Evolutionary conservation across 2,797 vertebrate genomes (phyloP).

Genomic region (Hippocampus kuda): DNA sequence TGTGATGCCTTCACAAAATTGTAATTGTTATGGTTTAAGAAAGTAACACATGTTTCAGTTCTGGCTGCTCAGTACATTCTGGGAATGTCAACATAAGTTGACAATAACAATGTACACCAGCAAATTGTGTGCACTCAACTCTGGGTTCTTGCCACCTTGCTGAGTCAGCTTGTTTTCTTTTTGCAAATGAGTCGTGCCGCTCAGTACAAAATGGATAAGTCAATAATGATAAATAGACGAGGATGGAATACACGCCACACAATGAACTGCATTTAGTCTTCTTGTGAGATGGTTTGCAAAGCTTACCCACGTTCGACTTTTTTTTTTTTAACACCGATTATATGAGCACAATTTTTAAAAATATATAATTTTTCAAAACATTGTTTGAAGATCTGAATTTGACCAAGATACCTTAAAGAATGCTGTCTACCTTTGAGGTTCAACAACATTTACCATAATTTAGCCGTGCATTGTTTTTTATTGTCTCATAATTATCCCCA

Average conservation of each 20-base stretch:
- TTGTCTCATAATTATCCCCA: constrained; percentile 12
- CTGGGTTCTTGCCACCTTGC: background rate
- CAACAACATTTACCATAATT: background rate
- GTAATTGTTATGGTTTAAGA: background rate
- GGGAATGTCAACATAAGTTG: background rate
- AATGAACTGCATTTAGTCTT: background rate
- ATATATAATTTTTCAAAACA: background rate
- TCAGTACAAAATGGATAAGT: background rate
- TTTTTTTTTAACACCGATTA: background rate
- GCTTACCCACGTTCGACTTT: background rate
- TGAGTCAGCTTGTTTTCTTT: constrained; percentile 18
- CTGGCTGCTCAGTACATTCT: background rate
- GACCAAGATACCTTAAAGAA: background rate
- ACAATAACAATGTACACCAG: background rate
- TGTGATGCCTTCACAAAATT: background rate
- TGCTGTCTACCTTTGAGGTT: background rate
- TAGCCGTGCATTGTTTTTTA: background rate
- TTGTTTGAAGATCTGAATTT: background rate
- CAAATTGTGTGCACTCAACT: background rate
- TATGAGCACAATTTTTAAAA: too few species aligned
- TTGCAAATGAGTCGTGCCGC: background rate
- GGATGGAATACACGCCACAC: background rate
- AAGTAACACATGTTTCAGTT: background rate
- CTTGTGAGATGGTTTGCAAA: background rate
- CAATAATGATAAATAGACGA: constrained; percentile 1